Conservation (phyloP, 2,113 vertebrate species). For the Gallinago jamesoni region DNA sequence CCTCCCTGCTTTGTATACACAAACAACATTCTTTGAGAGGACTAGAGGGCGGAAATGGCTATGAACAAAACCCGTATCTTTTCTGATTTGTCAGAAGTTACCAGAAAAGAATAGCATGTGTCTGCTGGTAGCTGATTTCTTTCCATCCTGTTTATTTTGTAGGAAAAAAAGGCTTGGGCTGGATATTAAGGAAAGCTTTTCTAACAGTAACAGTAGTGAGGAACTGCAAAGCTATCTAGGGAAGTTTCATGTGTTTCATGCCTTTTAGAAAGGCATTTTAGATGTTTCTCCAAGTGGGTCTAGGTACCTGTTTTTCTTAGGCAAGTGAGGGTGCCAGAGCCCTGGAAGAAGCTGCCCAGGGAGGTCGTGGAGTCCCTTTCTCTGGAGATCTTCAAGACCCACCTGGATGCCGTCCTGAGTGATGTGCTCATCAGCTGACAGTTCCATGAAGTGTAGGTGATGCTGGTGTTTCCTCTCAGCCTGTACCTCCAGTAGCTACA, state of each 20-base stretch:
- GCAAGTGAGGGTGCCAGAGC: too few relatives aligned
- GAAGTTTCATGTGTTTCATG: background rate
- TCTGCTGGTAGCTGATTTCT: slow-evolving; percentile 24
- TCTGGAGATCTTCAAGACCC: too few relatives aligned
- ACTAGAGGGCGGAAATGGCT: slow-evolving; percentile 14
- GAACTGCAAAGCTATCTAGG: background rate
- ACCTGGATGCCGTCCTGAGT: too few relatives aligned
- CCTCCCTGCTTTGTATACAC: slow-evolving; percentile 45
- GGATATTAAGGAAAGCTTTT: background rate
- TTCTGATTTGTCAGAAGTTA: slow-evolving; percentile 44
- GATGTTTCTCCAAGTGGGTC: background rate
- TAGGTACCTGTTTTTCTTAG: background rate
- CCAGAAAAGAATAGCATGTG: background rate
- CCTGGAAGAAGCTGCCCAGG: too few relatives aligned
- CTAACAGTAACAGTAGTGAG: background rate
- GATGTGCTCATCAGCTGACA: too few relatives aligned
- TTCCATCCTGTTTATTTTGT: background rate
- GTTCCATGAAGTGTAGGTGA: background rate
- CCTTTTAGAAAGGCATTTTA: background rate
- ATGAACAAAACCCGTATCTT: background rate
- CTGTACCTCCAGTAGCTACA: background rate
- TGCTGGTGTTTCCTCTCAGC: background rate
- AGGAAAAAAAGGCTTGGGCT: background rate
- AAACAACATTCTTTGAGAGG: slow-evolving; percentile 36
- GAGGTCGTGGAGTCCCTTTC: too few relatives aligned